Evolutionary conservation across 2,888 invertebrate genomes (phyloP).

Genomic region (Andrena haemorrhoa): DNA sequence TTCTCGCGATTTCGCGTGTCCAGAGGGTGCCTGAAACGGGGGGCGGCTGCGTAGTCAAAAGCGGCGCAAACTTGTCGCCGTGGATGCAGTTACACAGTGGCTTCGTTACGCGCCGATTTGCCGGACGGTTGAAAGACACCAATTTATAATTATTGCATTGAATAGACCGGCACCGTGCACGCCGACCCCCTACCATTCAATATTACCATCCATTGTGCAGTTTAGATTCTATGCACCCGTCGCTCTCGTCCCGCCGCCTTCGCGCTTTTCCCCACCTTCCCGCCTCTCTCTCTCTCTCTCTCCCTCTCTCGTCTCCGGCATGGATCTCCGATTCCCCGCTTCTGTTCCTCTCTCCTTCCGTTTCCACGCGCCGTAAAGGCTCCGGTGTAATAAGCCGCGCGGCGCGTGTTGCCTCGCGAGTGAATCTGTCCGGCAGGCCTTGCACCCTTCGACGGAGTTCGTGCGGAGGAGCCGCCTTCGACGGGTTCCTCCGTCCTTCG

Average conservation of each 20-base stretch:
- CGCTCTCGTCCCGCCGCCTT: slow-evolving; percentile 45
- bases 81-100: slow-evolving; percentile 85
- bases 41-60: slow-evolving; percentile 44
- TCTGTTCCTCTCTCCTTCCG: neutral
- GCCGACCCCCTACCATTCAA: slow-evolving; percentile 77
- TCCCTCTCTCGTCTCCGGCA: slow-evolving; percentile 7
- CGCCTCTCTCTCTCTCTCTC: neutral
- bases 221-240: slow-evolving; percentile 75
- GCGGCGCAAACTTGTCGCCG: slow-evolving; percentile 67
- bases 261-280: slow-evolving; percentile 2
- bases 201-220: slow-evolving; percentile 81
- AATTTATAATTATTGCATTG: slow-evolving; percentile 82
- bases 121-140: slow-evolving; percentile 78
- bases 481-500: neutral
- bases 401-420: slow-evolving; percentile 57
- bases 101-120: slow-evolving; percentile 82
- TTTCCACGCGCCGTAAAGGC: slow-evolving; percentile 12
- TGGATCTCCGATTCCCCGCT: slow-evolving; percentile 9
- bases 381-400: too few relatives aligned
- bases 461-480: neutral
- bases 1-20: slow-evolving; percentile 47
- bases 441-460: slow-evolving; percentile 32
- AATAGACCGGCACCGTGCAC: slow-evolving; percentile 72
- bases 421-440: slow-evolving; percentile 29
- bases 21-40: slow-evolving; percentile 10